Conservation (phyloP, 2,113 vertebrate species). For the Dicaeum eximium region DNA sequence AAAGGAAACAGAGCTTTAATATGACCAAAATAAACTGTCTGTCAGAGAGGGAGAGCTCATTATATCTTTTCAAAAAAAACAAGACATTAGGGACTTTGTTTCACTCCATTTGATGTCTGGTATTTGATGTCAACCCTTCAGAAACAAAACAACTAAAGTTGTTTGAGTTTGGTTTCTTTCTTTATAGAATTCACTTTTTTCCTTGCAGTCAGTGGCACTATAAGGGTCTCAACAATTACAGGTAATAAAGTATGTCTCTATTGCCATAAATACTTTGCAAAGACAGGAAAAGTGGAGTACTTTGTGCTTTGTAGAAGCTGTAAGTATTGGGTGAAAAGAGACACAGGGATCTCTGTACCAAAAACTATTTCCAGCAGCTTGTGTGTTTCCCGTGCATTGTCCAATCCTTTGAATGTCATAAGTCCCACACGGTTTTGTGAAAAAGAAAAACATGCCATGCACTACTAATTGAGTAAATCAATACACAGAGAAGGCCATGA, state of each 20-base stretch:
- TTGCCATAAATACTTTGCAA: neutral
- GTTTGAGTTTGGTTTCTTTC: neutral
- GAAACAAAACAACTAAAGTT: neutral
- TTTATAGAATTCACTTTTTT: neutral
- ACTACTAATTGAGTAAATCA: slow-evolving; percentile 50
- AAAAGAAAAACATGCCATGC: neutral
- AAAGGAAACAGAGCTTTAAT: slow-evolving; percentile 5
- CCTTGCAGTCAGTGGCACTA: neutral
- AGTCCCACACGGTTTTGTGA: neutral
- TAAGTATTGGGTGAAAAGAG: neutral
- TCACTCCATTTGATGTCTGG: neutral
- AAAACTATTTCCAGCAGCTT: neutral
- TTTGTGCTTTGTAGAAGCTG: neutral
- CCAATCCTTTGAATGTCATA: slow-evolving; percentile 30
- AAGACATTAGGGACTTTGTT: neutral
- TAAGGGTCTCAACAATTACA: neutral
- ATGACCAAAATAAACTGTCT: neutral
- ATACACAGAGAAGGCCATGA: slow-evolving; percentile 7
- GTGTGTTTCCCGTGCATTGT: neutral
- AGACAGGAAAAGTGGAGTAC: neutral
- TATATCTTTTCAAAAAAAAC: neutral
- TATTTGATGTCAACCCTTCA: neutral
- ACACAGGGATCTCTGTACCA: neutral
- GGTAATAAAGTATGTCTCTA: neutral
- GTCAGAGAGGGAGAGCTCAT: neutral